Percentiles rank a stretch among this genome's conserved stretches.
Evolutionary conservation across 2,888 invertebrate species (phyloP).

Genomic region (Ormyrus rosae): DNA sequence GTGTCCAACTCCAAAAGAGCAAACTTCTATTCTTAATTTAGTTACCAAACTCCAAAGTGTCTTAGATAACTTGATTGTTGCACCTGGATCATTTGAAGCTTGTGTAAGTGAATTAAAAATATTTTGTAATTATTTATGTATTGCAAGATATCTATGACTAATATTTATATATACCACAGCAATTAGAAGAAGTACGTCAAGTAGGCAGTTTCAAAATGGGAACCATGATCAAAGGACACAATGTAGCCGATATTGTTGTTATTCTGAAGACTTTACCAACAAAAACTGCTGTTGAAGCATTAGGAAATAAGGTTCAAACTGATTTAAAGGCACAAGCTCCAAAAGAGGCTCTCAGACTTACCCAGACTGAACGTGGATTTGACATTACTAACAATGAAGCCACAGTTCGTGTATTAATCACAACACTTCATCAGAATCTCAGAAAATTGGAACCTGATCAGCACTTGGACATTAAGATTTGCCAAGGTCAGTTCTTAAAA

Average conservation of each 20-base stretch:
- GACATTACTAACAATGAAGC: constrained; percentile 91
- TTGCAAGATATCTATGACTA: background rate
- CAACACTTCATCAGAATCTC: constrained; percentile 95
- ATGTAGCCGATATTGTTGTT: constrained; percentile 97
- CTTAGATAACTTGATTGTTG: constrained; percentile 94
- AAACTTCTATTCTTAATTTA: constrained; percentile 93
- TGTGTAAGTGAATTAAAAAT: constrained; percentile 83
- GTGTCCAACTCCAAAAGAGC: constrained; percentile 92
- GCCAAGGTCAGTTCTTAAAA: constrained; percentile 72
- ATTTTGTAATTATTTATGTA: constrained; percentile 8
- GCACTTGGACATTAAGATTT: constrained; percentile 81
- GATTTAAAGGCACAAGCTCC: constrained; percentile 88
- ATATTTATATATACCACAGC: constrained; percentile 76
- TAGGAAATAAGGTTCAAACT: constrained; percentile 91
- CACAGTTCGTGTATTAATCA: constrained; percentile 92
- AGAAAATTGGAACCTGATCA: constrained; percentile 93
- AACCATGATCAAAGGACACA: constrained; percentile 96
- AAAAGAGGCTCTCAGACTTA: constrained; percentile 79
- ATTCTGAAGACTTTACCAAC: constrained; percentile 97
- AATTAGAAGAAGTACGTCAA: constrained; percentile 95
- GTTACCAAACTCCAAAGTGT: constrained; percentile 97
- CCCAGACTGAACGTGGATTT: constrained; percentile 86
- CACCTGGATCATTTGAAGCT: constrained; percentile 95
- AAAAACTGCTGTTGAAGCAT: constrained; percentile 94
- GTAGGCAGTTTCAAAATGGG: constrained; percentile 99